Base-by-base conservation (phyloP, 2,797 vertebrate genomes). In the Amphiprion clarkii region DNA sequence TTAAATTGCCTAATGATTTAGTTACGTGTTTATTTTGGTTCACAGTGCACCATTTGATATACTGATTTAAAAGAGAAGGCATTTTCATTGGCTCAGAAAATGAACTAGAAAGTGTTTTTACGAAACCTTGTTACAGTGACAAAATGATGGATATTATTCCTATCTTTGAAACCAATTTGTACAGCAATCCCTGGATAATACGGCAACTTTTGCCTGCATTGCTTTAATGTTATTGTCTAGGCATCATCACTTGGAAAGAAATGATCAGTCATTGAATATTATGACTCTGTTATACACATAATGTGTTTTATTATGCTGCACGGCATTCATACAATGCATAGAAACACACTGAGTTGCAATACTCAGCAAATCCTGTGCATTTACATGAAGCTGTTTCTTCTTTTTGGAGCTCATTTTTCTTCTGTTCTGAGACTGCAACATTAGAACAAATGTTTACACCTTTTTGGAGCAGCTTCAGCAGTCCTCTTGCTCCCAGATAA, bases 31-130 rank as follows among this genome's bases (percentile, higher is more conserved):
- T 91, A 69, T 90, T 88, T 85, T 86, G 74, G 80, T 81, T 77
- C 62, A 46, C 13, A 19, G 61, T 40, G 58, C 57, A 31, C 86
- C 74, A 78, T 85, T 85, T 77, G 62, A 79, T 67, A 69, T 60
- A 70, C 23, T 0, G 42, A 78, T 51, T 87, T 77, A 84, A 64
- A 71, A 49, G 48, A 76, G 51, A 71, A 46, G 27, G 58, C 13
- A 1, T 82, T 90, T 92, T 91, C 73, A 77, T 86, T 87, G 89
- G 90, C 87, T 85, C 76, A 76, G 84, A 86, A 90, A 88, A 84
- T 70, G 25, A 80, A 80, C 60, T 66, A 55, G 58, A 52, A 82
- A 73, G 42, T 59, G 23, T 74, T 82, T 82, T 72, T 73, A 60
- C 17, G 17, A 70, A 82, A 85, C n/a, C 29, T 52, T 44, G 46